A percentile compares a stretch with the other conserved stretches of the same genome.
These are phyloP conservation scores for Hassar affinis DNA, from an alignment of 2,113 vertebrate genomes.

Conservation along the genomic window DNA sequence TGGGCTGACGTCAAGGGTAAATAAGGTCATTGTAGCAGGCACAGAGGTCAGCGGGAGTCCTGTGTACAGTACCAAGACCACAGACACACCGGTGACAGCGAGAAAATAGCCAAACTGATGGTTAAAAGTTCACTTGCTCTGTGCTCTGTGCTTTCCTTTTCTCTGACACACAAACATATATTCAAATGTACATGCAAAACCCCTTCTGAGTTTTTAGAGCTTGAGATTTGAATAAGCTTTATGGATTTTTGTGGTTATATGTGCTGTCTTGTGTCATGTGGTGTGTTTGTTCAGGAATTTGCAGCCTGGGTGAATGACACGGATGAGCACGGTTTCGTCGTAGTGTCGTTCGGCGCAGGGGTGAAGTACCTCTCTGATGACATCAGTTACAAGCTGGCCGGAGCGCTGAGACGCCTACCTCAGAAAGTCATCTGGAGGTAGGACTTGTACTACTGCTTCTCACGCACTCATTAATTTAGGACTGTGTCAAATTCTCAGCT, in stretches of 20 bases:
- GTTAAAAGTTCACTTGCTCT: neutral
- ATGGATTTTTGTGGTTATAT: neutral
- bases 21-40: neutral
- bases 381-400: slow-evolving; percentile 87
- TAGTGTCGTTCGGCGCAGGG: slow-evolving; percentile 95
- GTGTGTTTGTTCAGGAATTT: slow-evolving; percentile 76
- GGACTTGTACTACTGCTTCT: slow-evolving; percentile 50
- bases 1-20: slow-evolving; percentile 11
- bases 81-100: neutral
- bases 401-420: slow-evolving; percentile 84
- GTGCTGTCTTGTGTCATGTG: neutral
- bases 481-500: neutral
- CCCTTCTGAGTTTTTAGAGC: neutral
- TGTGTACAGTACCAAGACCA: neutral
- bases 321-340: slow-evolving; percentile 86
- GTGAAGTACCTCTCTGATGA: slow-evolving; percentile 96
- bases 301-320: slow-evolving; percentile 86
- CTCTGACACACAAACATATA: neutral
- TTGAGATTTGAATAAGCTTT: neutral
- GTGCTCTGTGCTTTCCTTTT: neutral
- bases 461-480: neutral
- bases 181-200: slow-evolving; percentile 4
- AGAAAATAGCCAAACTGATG: neutral
- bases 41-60: neutral
- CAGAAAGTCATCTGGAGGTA: slow-evolving; percentile 97